Percentiles rank a stretch among this genome's conserved stretches.
These are phyloP conservation scores for Thalassophryne amazonica DNA, from an alignment of 2,797 vertebrate species.

Conservation along the genomic window DNA sequence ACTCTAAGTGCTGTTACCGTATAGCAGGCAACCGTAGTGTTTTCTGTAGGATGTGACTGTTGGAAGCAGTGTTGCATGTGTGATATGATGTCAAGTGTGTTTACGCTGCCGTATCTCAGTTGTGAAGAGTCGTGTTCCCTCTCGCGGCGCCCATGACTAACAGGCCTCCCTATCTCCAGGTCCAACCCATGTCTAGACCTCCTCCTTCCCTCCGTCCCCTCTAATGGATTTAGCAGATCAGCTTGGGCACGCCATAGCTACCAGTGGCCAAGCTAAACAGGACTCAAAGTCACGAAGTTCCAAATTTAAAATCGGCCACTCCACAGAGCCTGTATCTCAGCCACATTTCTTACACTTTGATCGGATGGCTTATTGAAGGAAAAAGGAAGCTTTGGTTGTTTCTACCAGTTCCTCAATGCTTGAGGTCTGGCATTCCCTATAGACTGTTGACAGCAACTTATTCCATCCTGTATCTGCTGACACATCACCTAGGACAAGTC, in stretches of 20 bases:
- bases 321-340: conserved; percentile 25
- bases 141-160: conserved; percentile 23
- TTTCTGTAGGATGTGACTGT: conserved; percentile 52
- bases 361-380: conserved; percentile 55
- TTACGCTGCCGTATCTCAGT: conserved; percentile 32
- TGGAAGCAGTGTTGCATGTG: conserved; percentile 18
- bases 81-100: conserved; percentile 28
- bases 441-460: conserved; percentile 17
- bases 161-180: conserved; percentile 29
- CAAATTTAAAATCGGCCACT: conserved; percentile 35
- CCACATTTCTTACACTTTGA: conserved; percentile 51
- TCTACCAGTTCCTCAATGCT: conserved; percentile 21
- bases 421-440: conserved; percentile 24
- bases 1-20: conserved; percentile 47
- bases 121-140: conserved; percentile 42
- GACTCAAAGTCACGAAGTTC: conserved; percentile 60
- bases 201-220: conserved; percentile 37
- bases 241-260: conserved; percentile 56
- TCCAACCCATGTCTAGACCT: conserved; percentile 32
- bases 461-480: conserved; percentile 26
- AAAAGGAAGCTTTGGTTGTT: conserved; percentile 7
- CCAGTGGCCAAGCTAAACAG: conserved; percentile 73
- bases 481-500: conserved; percentile 51
- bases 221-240: conserved; percentile 75
- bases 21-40: conserved; percentile 51